Conservation (phyloP, 2,888 invertebrate genomes). For the Acrocera orbiculus region DNA sequence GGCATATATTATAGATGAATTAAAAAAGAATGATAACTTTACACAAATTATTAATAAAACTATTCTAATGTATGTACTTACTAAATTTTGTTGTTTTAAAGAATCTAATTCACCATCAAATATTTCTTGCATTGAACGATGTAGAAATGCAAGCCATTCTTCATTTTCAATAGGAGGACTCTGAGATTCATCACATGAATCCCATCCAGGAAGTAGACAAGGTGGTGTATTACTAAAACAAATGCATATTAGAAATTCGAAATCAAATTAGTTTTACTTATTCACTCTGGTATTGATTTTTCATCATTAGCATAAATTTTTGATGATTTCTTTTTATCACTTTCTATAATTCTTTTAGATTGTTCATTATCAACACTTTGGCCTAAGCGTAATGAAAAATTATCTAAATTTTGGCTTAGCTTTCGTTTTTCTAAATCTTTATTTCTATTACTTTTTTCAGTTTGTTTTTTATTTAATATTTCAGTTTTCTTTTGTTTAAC, state of each 20-base stretch:
- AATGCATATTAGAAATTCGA: too few species aligned
- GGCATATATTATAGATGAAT: constrained; percentile 7
- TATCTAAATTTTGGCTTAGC: constrained; percentile 32
- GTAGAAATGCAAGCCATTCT: constrained; percentile 72
- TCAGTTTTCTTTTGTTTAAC: constrained; percentile 32
- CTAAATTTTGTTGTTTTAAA: constrained; percentile 50
- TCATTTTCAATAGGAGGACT: constrained; percentile 61
- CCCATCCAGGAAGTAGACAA: constrained; percentile 28
- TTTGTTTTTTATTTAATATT: constrained; percentile 32
- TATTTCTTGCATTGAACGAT: constrained; percentile 64
- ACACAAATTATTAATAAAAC: background rate
- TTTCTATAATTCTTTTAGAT: constrained; percentile 17
- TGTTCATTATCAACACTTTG: constrained; percentile 20
- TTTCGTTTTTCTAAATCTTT: constrained; percentile 30
- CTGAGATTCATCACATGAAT: constrained; percentile 34
- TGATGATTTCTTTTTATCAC: constrained; percentile 5
- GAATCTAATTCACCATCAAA: constrained; percentile 63
- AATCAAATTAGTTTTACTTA: too few species aligned
- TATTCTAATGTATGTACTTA: constrained; percentile 19
- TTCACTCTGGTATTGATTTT: too few species aligned
- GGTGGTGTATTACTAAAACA: constrained; percentile 24
- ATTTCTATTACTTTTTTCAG: constrained; percentile 26
- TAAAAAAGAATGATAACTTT: background rate
- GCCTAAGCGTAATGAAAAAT: constrained; percentile 29
- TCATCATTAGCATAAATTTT: constrained; percentile 17